Conservation (phyloP, 2,113 vertebrate species). For the Gallinago jamesoni region DNA sequence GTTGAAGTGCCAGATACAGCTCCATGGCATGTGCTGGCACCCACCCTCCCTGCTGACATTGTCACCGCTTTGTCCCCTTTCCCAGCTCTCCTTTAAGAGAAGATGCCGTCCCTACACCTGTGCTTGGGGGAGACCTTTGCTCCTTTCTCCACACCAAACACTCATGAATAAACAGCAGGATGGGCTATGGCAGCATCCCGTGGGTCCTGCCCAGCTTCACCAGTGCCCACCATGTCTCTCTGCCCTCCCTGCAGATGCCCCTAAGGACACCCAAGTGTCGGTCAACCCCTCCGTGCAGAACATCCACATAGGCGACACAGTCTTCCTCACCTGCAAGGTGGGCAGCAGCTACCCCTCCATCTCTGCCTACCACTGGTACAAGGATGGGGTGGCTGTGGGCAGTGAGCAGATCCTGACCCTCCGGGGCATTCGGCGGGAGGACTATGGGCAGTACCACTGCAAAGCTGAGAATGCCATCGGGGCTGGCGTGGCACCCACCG, state of each 20-base stretch:
- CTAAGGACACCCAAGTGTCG: conserved; percentile 13
- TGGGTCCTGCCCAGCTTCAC: neutral
- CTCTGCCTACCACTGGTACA: conserved; percentile 46
- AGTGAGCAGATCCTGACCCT: neutral
- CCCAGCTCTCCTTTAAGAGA: neutral
- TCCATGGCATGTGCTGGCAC: neutral
- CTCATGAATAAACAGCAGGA: neutral
- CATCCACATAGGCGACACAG: conserved; percentile 55
- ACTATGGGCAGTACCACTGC: conserved; percentile 69
- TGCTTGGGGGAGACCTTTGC: neutral
- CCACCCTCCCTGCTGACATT: neutral
- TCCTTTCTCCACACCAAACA: neutral
- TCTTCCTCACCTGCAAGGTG: conserved; percentile 59
- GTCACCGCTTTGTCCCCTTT: neutral
- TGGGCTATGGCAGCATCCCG: rapidly evolving
- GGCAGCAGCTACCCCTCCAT: conserved; percentile 67
- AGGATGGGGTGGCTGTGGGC: neutral
- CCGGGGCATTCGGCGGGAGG: neutral
- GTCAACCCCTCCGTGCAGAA: conserved; percentile 30
- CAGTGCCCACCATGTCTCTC: rapidly evolving
- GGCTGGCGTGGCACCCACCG: rapidly evolving
- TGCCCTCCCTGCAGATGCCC: conserved; percentile 53
- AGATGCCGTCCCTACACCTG: neutral
- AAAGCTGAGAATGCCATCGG: conserved; percentile 48
- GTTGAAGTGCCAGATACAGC: neutral